Base-by-base conservation (phyloP, 2,113 vertebrate genomes). In the Callorhinus ursinus region DNA sequence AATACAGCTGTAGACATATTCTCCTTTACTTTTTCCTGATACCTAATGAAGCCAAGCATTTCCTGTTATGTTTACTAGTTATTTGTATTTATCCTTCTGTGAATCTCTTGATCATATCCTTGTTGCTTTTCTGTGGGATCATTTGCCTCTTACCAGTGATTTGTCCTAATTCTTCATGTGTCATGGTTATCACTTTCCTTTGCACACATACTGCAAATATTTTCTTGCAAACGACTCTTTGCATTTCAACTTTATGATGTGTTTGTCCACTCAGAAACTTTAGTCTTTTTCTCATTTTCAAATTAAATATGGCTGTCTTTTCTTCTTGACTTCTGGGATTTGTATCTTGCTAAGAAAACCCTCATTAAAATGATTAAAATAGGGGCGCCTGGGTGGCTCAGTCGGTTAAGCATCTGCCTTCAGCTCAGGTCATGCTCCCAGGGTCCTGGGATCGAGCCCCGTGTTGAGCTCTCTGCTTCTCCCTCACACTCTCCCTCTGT, bases 31-130 rank as follows among this genome's bases (percentile, higher is more conserved):
- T 49, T 18, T 89, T 26, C 13, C 71, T 7, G 55, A 46, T 7
- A 6, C 19, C 19, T 12, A 31, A 5, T 12, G 71, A 39, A 13
- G 65, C 16, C 18, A 3, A 55, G 33, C 22, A 0, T 24, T n/a
- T 28, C 33, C 1, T 26, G 82, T 69, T 15, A 21, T 11, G 46
- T 67, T 31, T 39, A 18, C 22, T 7, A 14, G 15, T 2, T 15
- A 36, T 10, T 67, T 53, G 46, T 15, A 5, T 31, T 15, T 12
- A 15, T 4, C 12, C 61, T 31, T 31, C 63, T 1, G 12, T 39
- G 74, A 31, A 10, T 53, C 51, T 39, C 59, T 53, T 31, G 33
- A 39, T 67, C 33, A 15, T 2, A 13, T 5, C 59, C 22, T 79
- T 31, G 46, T 24, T 31, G 22, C 61, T 26, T 9, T 11, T 53